These are phyloP conservation scores for Huso huso DNA, from an alignment of 2,797 vertebrate species.

Conservation along the genomic window DNA sequence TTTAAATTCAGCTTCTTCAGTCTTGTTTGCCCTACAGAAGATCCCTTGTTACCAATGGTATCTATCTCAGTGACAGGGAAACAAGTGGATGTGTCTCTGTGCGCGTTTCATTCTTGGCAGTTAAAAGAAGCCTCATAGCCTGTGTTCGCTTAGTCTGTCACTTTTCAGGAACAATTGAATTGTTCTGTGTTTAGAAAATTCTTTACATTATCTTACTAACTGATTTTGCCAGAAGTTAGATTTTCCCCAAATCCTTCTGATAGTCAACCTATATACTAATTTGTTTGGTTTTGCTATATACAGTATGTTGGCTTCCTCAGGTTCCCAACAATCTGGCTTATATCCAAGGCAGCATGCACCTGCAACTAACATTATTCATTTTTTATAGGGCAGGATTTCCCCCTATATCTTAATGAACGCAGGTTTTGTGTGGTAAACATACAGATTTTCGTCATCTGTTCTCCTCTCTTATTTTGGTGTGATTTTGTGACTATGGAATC, in stretches of 20 bases:
- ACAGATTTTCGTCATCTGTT: too few species aligned
- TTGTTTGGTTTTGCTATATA: too few species aligned
- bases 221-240: not conserved
- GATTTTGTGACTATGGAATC: too few species aligned
- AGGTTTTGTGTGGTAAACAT: too few species aligned
- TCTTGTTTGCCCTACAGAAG: not conserved
- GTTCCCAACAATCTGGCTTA: too few species aligned
- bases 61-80: not conserved
- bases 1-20: not conserved
- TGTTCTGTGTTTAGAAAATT: not conserved
- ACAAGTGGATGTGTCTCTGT: not conserved
- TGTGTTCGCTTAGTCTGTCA: conserved; percentile 2
- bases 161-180: not conserved
- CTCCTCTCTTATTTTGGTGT: too few species aligned
- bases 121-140: not conserved
- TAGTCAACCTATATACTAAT: too few species aligned
- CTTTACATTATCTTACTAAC: not conserved
- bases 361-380: too few species aligned
- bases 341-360: too few species aligned
- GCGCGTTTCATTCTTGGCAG: not conserved
- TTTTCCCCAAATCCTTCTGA: not conserved
- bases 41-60: not conserved
- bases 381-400: too few species aligned
- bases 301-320: too few species aligned
- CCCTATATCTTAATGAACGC: too few species aligned